A percentile compares a stretch with the other conserved stretches of the same genome.
phyloP scores from a whole-genome alignment of 2,797 vertebrate species.

The Rhodeus uyekii region DNA sequence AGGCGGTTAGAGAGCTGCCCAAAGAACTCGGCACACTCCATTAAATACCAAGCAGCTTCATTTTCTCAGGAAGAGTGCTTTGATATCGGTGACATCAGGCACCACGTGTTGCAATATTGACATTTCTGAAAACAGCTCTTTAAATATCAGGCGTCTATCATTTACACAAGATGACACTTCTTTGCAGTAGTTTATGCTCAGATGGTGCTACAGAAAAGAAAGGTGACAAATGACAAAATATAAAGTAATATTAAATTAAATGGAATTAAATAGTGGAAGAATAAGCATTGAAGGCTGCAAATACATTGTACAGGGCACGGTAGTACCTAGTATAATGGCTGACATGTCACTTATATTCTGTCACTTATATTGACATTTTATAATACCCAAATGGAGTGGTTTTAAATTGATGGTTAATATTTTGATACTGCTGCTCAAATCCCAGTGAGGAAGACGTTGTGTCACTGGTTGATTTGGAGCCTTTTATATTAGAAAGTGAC shows the following conservation, averaged over 20 bases:
- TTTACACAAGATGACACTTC: background rate
- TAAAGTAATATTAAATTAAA: background rate
- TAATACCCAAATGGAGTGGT: background rate
- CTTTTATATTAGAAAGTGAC: background rate
- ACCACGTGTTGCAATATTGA: constrained; percentile 4
- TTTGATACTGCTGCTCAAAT: background rate
- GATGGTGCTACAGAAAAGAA: background rate
- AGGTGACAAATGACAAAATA: background rate
- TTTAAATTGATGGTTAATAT: constrained; percentile 3
- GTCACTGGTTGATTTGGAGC: background rate
- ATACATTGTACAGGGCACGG: background rate
- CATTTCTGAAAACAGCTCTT: constrained; percentile 5
- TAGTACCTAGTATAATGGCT: background rate
- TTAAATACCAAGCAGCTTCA: constrained; percentile 9
- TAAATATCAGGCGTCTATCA: background rate
- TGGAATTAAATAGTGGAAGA: background rate
- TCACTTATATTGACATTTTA: constrained; percentile 1
- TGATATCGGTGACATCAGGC: constrained; percentile 3
- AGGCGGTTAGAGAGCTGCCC: background rate
- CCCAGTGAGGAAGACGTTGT: background rate
- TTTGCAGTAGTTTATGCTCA: background rate
- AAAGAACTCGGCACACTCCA: constrained; percentile 2
- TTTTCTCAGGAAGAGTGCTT: constrained; percentile 11
- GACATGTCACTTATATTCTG: background rate
- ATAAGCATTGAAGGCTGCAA: background rate